A percentile compares a stretch with the other conserved stretches of the same genome.
These are phyloP conservation scores for Carlito syrichta DNA, from an alignment of 2,113 vertebrate species.

Conservation along the genomic window DNA sequence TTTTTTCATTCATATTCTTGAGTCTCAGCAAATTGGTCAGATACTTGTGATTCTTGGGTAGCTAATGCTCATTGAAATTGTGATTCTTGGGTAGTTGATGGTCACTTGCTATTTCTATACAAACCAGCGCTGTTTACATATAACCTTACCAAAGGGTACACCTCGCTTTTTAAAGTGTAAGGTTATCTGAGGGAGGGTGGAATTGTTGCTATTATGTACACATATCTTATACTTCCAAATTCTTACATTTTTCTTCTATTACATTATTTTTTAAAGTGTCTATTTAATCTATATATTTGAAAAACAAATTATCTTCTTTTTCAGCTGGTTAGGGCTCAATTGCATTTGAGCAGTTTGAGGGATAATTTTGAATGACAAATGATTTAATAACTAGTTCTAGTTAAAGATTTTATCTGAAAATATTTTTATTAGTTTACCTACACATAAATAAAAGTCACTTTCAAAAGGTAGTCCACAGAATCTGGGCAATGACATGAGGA, in stretches of 20 bases:
- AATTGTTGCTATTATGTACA: neutral
- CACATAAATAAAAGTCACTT: neutral
- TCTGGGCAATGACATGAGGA: neutral
- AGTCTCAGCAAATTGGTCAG: neutral
- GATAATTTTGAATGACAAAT: neutral
- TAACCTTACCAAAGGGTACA: neutral
- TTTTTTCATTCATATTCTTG: neutral
- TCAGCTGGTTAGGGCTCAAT: neutral
- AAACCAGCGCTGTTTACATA: neutral
- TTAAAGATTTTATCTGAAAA: neutral
- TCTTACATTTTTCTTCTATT: neutral
- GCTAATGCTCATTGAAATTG: neutral
- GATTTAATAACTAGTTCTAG: no score
- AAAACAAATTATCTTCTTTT: neutral
- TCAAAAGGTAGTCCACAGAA: neutral
- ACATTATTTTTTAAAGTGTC: neutral
- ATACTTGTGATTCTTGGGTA: neutral
- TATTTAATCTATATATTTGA: neutral
- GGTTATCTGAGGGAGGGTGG: neutral
- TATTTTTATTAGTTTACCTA: neutral
- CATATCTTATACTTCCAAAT: neutral
- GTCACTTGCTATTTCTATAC: neutral
- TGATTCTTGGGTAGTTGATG: neutral
- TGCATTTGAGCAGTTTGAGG: neutral
- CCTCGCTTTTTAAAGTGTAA: neutral